These are phyloP conservation scores for Amphiprion percula DNA, from an alignment of 2,113 vertebrate species.

Conservation along the genomic window DNA sequence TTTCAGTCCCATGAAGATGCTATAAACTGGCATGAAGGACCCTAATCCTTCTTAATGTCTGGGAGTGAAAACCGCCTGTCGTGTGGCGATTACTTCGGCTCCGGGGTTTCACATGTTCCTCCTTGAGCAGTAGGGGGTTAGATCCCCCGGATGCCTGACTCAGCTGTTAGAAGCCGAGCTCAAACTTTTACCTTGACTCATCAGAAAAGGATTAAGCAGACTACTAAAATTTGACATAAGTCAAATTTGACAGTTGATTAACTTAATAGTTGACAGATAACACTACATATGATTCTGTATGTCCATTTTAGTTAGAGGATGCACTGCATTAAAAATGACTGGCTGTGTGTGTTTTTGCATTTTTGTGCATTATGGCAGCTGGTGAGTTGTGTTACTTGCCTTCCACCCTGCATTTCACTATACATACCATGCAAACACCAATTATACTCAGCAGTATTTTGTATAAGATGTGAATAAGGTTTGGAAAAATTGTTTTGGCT, in stretches of 20 bases:
- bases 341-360: background rate
- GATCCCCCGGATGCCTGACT: constrained; percentile 32
- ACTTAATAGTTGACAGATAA: background rate
- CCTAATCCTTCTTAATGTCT: constrained; percentile 66
- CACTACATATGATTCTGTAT: background rate
- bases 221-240: constrained; percentile 4
- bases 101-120: constrained; percentile 48
- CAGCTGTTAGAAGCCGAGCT: constrained; percentile 22
- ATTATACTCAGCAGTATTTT: too few relatives aligned
- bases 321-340: too few relatives aligned
- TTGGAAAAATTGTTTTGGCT: background rate
- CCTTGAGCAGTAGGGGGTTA: constrained; percentile 21
- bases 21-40: constrained; percentile 61
- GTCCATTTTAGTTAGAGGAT: background rate
- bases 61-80: constrained; percentile 53
- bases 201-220: constrained; percentile 30
- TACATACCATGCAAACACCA: too few relatives aligned
- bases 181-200: constrained; percentile 36
- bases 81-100: constrained; percentile 57
- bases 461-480: background rate
- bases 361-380: too few relatives aligned
- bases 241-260: constrained; percentile 8
- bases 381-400: too few relatives aligned
- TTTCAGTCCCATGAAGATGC: constrained; percentile 58
- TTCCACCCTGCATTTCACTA: too few relatives aligned